phyloP scores from a whole-genome alignment of 2,797 vertebrate species.

The Neosilurus hyrtlii region DNA sequence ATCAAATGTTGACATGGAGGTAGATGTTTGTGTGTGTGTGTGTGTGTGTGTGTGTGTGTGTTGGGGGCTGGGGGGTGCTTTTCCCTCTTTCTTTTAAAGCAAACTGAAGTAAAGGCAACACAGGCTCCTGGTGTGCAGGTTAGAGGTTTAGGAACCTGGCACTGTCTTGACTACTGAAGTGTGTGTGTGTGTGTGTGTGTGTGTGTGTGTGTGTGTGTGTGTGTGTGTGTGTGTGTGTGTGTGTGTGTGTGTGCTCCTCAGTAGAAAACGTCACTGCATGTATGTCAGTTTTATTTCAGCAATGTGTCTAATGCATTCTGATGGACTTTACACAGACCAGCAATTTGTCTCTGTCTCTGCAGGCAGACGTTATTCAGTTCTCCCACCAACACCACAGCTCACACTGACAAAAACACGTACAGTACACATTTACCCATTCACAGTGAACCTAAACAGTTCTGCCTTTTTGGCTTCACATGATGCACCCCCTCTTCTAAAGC shows the following conservation, averaged over 20 bases:
- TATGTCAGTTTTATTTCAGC: conserved; percentile 29
- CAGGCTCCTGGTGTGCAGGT: conserved; percentile 42
- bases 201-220: not conserved
- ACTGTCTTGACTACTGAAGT: conserved; percentile 36
- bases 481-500: conserved; percentile 41
- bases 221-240: conserved; percentile 18
- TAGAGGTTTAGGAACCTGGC: conserved; percentile 37
- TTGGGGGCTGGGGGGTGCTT: not conserved
- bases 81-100: conserved; percentile 43
- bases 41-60: too few species aligned
- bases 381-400: conserved; percentile 37
- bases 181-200: conserved; percentile 15
- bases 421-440: conserved; percentile 18
- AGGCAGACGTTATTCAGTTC: conserved; percentile 33
- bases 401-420: conserved; percentile 33
- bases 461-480: conserved; percentile 31
- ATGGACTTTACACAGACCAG: conserved; percentile 46
- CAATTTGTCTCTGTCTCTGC: conserved; percentile 39
- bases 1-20: conserved; percentile 56
- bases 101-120: conserved; percentile 44
- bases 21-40: too few species aligned
- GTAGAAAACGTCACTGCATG: conserved; percentile 29
- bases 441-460: conserved; percentile 34
- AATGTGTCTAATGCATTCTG: conserved; percentile 24
- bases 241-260: conserved; percentile 2